Conservation (phyloP, 2,113 vertebrate species). For the Nasalis larvatus region DNA sequence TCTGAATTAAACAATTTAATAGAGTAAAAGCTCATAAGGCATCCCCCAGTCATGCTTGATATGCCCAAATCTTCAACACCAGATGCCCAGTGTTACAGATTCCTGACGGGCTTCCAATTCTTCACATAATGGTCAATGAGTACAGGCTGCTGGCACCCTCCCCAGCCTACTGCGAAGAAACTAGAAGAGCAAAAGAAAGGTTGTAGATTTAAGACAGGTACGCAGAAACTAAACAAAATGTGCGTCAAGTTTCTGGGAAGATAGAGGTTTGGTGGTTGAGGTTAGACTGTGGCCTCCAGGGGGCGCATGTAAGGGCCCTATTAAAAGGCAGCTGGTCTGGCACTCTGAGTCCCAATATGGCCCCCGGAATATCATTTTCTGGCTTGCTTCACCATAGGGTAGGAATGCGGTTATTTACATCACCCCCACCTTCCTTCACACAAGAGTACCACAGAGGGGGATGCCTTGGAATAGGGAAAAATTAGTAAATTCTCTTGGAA, state of each 20-base stretch:
- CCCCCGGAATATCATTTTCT: background rate
- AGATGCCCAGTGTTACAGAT: background rate
- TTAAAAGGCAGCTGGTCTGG: background rate
- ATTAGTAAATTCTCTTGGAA: background rate
- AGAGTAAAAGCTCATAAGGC: background rate
- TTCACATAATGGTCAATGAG: background rate
- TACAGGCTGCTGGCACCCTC: background rate
- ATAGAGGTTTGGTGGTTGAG: background rate
- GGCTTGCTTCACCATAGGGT: background rate
- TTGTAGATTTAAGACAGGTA: background rate
- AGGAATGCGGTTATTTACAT: background rate
- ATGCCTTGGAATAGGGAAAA: background rate
- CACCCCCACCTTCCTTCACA: background rate
- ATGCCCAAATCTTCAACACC: background rate
- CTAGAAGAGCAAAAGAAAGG: background rate
- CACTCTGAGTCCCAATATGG: background rate
- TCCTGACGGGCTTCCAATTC: slow-evolving; percentile 39
- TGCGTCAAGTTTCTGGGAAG: background rate
- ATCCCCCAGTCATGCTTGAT: background rate
- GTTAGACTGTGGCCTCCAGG: background rate
- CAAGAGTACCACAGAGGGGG: too few species aligned
- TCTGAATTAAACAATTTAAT: slow-evolving; percentile 31
- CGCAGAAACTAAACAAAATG: background rate
- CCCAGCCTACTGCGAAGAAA: background rate
- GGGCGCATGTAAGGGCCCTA: background rate